A percentile compares a stretch with the other conserved stretches of the same genome.
Evolutionary conservation across 2,113 vertebrate species (phyloP).

Genomic region (Petrocephalus zakoni): DNA sequence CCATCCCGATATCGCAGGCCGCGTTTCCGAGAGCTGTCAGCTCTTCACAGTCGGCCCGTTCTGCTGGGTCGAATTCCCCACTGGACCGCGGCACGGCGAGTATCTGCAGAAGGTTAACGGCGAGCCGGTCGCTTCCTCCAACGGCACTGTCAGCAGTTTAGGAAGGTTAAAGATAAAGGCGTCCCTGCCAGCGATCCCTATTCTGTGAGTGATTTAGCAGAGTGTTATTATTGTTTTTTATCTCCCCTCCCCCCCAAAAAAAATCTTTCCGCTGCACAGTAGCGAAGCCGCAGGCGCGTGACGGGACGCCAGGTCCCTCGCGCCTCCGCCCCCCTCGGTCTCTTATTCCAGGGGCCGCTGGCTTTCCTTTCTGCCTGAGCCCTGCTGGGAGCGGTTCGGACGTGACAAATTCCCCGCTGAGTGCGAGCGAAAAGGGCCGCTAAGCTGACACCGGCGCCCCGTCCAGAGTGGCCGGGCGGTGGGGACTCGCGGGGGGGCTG

Average conservation of each 20-base stretch:
- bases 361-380: slow-evolving; percentile 16
- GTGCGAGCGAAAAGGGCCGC: slow-evolving; percentile 2
- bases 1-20: neutral
- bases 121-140: neutral
- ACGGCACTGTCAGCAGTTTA: neutral
- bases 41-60: neutral
- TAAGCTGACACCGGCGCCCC: slow-evolving; percentile 19
- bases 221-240: neutral
- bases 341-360: neutral
- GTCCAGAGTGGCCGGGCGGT: neutral
- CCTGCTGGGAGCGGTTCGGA: slow-evolving; percentile 11
- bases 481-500: neutral
- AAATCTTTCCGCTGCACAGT: slow-evolving; percentile 17
- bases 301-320: slow-evolving; percentile 7
- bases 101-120: neutral
- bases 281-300: slow-evolving; percentile 7
- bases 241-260: neutral
- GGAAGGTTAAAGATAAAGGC: slow-evolving; percentile 2
- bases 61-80: neutral
- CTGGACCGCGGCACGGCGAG: no score
- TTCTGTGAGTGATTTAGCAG: slow-evolving; percentile 1
- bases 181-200: neutral
- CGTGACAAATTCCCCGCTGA: slow-evolving; percentile 15
- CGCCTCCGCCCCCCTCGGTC: neutral
- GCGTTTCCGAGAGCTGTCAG: neutral